These are phyloP conservation scores for Microplitis mediator DNA, from an alignment of 1,140 invertebrate species.

Conservation along the genomic window DNA sequence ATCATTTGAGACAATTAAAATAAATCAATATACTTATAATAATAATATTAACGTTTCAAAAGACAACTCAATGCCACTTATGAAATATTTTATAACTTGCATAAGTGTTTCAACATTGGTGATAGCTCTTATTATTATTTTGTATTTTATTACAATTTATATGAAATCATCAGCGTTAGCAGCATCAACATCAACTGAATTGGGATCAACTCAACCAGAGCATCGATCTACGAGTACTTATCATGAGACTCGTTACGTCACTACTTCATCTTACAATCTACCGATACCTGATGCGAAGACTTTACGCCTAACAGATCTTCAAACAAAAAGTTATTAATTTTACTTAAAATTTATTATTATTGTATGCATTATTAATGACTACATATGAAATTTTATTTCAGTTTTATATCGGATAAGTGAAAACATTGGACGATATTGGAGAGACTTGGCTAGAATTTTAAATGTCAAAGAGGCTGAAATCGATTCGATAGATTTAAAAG, in stretches of 20 bases:
- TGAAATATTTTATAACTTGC: neutral
- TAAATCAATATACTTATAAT: neutral
- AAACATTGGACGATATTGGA: conserved; percentile 64
- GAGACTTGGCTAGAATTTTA: conserved; percentile 62
- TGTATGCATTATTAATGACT: conserved; percentile 2
- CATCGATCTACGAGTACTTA: neutral
- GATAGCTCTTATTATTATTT: neutral
- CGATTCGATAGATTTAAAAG: conserved; percentile 57
- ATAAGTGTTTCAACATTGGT: neutral
- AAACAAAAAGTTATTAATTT: too few species aligned
- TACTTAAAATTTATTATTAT: conserved; percentile 2
- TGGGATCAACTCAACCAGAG: neutral
- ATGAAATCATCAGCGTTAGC: conserved; percentile 6
- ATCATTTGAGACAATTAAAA: neutral
- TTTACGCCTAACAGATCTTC: neutral
- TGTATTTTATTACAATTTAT: neutral
- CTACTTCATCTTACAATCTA: neutral
- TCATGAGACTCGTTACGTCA: neutral
- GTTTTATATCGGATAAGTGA: conserved; percentile 46
- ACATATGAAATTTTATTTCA: conserved; percentile 36
- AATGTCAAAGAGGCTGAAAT: conserved; percentile 62
- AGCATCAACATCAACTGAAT: neutral
- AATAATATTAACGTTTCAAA: neutral
- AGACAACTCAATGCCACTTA: neutral
- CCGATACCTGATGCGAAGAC: neutral